Percentiles rank a stretch among this genome's conserved stretches.
These are phyloP conservation scores for Pygoscelis adeliae DNA, from an alignment of 2,113 vertebrate genomes.

Conservation along the genomic window DNA sequence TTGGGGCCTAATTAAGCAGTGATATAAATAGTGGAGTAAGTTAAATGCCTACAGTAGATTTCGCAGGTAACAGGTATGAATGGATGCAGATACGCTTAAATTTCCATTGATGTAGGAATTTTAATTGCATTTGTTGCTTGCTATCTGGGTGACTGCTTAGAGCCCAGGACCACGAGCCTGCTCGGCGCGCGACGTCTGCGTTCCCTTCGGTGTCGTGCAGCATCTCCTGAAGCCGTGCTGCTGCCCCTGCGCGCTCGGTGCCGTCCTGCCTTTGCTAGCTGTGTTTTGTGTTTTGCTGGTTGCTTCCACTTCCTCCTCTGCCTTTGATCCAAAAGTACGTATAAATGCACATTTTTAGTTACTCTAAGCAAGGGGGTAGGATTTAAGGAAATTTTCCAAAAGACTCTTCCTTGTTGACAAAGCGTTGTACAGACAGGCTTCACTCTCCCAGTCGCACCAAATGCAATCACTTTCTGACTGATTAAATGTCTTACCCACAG, in stretches of 20 bases:
- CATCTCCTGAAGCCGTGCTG: neutral
- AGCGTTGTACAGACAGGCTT: neutral
- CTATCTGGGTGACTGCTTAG: neutral
- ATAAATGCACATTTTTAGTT: neutral
- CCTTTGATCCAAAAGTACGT: neutral
- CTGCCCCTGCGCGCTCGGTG: fast-evolving
- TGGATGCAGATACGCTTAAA: neutral
- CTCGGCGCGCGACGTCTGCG: fast-evolving
- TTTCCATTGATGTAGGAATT: neutral
- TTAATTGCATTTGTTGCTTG: neutral
- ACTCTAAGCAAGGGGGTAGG: neutral
- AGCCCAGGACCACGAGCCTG: neutral
- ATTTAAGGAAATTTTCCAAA: neutral
- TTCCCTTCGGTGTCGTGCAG: fast-evolving
- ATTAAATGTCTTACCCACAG: conserved; percentile 38
- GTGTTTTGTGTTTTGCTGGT: neutral
- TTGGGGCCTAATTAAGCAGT: conserved; percentile 39
- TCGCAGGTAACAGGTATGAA: neutral
- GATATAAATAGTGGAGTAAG: neutral
- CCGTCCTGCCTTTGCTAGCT: neutral
- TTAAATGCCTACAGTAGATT: conserved; percentile 3
- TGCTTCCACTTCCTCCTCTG: neutral
- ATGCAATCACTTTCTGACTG: conserved; percentile 25
- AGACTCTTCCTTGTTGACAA: neutral
- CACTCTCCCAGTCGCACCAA: neutral